Evolutionary conservation across 64 coral and sea anemone genomes (phyloP).

Genomic region (Montipora cactus): DNA sequence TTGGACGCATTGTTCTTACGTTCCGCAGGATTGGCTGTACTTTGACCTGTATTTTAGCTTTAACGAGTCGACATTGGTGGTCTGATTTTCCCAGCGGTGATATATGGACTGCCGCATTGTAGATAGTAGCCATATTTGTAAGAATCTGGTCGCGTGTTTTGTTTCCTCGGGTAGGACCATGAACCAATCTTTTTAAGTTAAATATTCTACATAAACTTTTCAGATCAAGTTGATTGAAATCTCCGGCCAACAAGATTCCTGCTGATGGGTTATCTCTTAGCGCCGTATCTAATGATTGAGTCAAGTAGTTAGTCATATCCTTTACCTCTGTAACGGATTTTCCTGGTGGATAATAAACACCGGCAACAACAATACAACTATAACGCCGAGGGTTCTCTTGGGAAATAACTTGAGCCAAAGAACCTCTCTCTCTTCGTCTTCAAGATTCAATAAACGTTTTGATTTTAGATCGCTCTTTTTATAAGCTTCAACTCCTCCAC

Average conservation of each 20-base stretch:
- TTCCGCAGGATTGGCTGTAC: no score
- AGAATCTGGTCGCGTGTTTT: no score
- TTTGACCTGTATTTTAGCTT: no score
- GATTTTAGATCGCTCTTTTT: neutral
- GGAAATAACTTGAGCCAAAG: neutral
- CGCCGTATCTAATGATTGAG: slow-evolving; percentile 11
- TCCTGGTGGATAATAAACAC: slow-evolving; percentile 35
- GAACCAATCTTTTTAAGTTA: no score
- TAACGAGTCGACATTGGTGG: no score
- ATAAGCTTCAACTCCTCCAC: neutral
- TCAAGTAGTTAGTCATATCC: slow-evolving; percentile 37
- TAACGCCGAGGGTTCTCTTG: neutral
- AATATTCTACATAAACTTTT: no score
- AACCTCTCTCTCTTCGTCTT: neutral
- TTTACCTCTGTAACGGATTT: slow-evolving; percentile 29
- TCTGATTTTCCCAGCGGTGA: no score
- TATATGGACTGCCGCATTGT: no score
- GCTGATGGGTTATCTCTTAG: slow-evolving; percentile 50
- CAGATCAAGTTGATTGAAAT: slow-evolving; percentile 54
- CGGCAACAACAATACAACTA: slow-evolving; percentile 44
- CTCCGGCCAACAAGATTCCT: slow-evolving; percentile 56
- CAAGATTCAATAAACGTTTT: neutral
- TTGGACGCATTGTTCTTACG: no score
- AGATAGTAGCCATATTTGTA: no score
- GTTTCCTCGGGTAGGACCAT: no score